phyloP scores from a whole-genome alignment of 2,113 vertebrate species.

The Cryptotis parvus region DNA sequence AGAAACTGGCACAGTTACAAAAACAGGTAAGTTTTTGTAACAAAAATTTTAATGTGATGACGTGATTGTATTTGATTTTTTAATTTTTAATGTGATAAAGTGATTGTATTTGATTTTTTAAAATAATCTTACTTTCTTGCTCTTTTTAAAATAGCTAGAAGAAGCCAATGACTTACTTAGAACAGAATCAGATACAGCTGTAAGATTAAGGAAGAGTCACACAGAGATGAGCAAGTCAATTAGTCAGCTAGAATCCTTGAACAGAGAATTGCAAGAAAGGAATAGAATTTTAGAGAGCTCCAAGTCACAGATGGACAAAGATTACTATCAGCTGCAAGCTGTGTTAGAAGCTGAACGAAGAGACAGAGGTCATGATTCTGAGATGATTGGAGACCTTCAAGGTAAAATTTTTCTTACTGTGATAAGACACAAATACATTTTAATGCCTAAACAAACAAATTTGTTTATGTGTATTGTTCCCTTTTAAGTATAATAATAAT shows the following conservation, averaged over 20 bases:
- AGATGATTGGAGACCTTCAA: slow-evolving; percentile 97
- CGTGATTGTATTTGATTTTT: slow-evolving; percentile 54
- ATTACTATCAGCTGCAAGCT: slow-evolving; percentile 95
- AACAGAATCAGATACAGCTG: slow-evolving; percentile 96
- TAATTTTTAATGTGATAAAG: no score
- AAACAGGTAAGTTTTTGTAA: slow-evolving; percentile 92
- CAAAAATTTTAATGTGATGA: slow-evolving; percentile 20
- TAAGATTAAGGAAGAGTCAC: slow-evolving; percentile 95
- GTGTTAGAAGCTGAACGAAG: slow-evolving; percentile 95
- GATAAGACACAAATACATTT: slow-evolving; percentile 4
- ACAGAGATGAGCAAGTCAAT: slow-evolving; percentile 95
- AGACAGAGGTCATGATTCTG: slow-evolving; percentile 95
- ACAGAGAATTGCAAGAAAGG: slow-evolving; percentile 96
- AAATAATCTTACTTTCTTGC: slow-evolving; percentile 50
- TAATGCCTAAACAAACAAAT: no score
- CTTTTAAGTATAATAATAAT: slow-evolving; percentile 32
- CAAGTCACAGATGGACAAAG: slow-evolving; percentile 94
- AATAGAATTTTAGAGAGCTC: slow-evolving; percentile 90
- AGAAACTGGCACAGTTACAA: slow-evolving; percentile 96
- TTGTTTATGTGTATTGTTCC: neutral
- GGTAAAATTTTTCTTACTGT: slow-evolving; percentile 87
- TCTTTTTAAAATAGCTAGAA: slow-evolving; percentile 90
- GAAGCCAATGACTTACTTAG: slow-evolving; percentile 97
- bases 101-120: slow-evolving; percentile 48
- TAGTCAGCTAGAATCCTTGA: slow-evolving; percentile 94